phyloP scores from a whole-genome alignment of 2,888 invertebrate species.

The Drosophila austrosaltans region DNA sequence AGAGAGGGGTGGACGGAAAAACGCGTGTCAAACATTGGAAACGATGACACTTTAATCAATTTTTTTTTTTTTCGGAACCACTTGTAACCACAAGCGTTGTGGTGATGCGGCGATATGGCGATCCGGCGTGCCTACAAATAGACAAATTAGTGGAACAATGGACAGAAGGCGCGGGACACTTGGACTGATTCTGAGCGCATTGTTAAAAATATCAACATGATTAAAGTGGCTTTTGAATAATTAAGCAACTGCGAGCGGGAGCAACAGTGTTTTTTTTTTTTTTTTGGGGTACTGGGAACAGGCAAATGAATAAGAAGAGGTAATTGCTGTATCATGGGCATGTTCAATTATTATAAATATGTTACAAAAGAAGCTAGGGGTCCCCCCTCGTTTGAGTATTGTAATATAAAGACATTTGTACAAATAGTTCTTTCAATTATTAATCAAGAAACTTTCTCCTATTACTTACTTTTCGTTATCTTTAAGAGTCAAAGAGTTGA shows the following conservation, averaged over 20 bases:
- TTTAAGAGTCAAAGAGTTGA: not conserved
- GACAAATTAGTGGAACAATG: conserved; percentile 62
- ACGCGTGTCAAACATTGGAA: conserved; percentile 52
- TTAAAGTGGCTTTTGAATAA: conserved; percentile 76
- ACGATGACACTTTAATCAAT: conserved; percentile 50
- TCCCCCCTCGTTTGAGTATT: not conserved
- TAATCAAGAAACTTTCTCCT: conserved; percentile 1
- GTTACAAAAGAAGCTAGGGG: conserved; percentile 40
- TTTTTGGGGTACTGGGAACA: conserved; percentile 20
- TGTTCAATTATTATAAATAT: conserved; percentile 12
- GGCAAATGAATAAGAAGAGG: conserved; percentile 33
- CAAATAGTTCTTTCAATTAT: not conserved
- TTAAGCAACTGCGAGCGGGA: conserved; percentile 60
- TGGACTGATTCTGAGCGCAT: conserved; percentile 55
- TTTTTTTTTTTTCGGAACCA: conserved; percentile 41
- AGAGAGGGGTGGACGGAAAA: conserved; percentile 19
- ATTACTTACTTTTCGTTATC: not conserved
- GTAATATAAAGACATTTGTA: not conserved
- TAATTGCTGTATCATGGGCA: conserved; percentile 46
- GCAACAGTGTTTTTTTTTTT: conserved; percentile 9
- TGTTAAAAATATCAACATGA: conserved; percentile 73
- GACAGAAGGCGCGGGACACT: conserved; percentile 34
- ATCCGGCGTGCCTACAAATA: conserved; percentile 37
- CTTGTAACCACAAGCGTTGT: conserved; percentile 56
- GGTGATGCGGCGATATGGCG: not conserved